Conservation (phyloP, 2,797 vertebrate species). For the Leptatherina wallacei region DNA sequence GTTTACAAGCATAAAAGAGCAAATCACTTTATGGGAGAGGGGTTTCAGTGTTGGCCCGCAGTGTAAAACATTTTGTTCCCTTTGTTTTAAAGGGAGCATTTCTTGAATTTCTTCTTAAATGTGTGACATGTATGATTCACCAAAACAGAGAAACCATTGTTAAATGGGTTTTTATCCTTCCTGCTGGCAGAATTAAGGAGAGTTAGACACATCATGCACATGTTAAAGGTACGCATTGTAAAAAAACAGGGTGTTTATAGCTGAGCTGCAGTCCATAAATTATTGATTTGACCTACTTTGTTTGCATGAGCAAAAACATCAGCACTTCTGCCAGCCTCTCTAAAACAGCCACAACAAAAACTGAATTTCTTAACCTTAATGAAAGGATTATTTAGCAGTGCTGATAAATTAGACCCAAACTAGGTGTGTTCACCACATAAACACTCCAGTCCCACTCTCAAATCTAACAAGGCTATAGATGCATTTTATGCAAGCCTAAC, state of each 20-base stretch:
- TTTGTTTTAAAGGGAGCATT: too few species aligned
- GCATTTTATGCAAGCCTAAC: too few species aligned
- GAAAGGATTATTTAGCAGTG: slow-evolving; percentile 7
- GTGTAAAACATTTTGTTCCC: neutral
- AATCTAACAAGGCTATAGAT: too few species aligned
- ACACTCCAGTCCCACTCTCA: neutral
- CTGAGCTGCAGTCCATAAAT: slow-evolving; percentile 25
- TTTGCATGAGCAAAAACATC: slow-evolving; percentile 11
- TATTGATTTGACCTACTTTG: slow-evolving; percentile 39
- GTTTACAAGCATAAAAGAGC: neutral
- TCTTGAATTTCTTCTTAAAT: neutral
- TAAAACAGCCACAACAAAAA: slow-evolving; percentile 3
- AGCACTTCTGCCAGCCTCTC: slow-evolving; percentile 13
- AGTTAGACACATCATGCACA: neutral
- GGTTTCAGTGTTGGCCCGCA: neutral
- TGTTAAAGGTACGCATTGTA: slow-evolving; percentile 4
- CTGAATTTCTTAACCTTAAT: neutral
- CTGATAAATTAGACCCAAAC: neutral
- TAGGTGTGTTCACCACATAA: neutral
- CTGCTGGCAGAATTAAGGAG: neutral
- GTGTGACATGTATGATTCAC: too few species aligned
- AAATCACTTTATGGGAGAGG: neutral
- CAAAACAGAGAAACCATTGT: neutral
- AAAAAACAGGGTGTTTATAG: slow-evolving; percentile 7
- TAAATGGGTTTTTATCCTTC: neutral